phyloP scores from a whole-genome alignment of 1,140 invertebrate species.

The Lepidurus apus region DNA sequence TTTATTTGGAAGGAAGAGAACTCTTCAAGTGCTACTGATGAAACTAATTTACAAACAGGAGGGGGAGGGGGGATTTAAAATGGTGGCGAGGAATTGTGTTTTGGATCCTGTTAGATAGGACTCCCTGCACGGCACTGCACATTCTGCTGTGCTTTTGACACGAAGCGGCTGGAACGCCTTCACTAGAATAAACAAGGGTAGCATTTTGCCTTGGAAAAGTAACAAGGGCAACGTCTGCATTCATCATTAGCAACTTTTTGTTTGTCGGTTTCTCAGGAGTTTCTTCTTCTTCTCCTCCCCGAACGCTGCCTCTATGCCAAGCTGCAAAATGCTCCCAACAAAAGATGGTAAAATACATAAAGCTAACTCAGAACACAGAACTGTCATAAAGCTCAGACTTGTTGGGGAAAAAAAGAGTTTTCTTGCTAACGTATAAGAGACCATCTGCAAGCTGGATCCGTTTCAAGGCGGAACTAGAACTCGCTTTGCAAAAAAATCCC shows the following conservation, averaged over 20 bases:
- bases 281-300: neutral
- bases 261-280: neutral
- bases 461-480: no score
- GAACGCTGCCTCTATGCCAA: neutral
- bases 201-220: constrained; percentile 15
- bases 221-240: constrained; percentile 18
- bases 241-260: constrained; percentile 7
- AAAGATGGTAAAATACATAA: no score
- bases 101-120: neutral
- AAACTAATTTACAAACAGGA: neutral
- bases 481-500: no score
- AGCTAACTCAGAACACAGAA: neutral
- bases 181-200: constrained; percentile 2
- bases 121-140: neutral
- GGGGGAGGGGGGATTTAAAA: neutral
- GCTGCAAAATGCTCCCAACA: neutral
- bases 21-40: no score
- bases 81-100: neutral
- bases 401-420: no score
- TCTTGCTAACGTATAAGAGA: no score
- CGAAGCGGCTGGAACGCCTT: constrained; percentile 20
- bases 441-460: no score
- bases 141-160: neutral
- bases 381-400: no score
- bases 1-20: no score